Percentiles rank a stretch among this genome's conserved stretches.
These are phyloP conservation scores for Hetaerina titia DNA, from an alignment of 2,888 invertebrate species.

Conservation along the genomic window DNA sequence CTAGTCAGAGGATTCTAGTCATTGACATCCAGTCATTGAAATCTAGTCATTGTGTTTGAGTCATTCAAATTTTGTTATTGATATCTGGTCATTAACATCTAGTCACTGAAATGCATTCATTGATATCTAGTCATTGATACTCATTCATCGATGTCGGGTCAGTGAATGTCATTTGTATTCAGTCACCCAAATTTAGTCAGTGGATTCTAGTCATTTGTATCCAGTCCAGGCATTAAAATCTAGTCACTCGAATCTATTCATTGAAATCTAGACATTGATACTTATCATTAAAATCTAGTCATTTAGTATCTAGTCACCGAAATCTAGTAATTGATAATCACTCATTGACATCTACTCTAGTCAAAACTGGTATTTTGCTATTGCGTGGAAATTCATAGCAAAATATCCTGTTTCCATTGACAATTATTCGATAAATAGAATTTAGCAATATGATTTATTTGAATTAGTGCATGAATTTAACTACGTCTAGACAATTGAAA, in stretches of 20 bases:
- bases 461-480: no score
- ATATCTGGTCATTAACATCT: background rate
- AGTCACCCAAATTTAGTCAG: background rate
- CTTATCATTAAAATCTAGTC: background rate
- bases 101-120: background rate
- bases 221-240: background rate
- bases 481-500: no score
- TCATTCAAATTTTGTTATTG: background rate
- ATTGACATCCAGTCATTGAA: background rate
- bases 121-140: background rate
- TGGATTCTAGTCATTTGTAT: background rate
- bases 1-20: background rate
- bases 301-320: slow-evolving; percentile 19
- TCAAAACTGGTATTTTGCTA: no score
- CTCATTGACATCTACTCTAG: background rate
- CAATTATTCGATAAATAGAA: no score
- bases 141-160: background rate
- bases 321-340: slow-evolving; percentile 23
- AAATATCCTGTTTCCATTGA: no score
- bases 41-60: background rate
- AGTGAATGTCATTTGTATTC: background rate
- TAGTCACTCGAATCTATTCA: background rate
- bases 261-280: background rate
- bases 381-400: no score
- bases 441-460: no score